Base-by-base conservation (phyloP, 2,797 vertebrate species). In the Eutrigla gurnardus region DNA sequence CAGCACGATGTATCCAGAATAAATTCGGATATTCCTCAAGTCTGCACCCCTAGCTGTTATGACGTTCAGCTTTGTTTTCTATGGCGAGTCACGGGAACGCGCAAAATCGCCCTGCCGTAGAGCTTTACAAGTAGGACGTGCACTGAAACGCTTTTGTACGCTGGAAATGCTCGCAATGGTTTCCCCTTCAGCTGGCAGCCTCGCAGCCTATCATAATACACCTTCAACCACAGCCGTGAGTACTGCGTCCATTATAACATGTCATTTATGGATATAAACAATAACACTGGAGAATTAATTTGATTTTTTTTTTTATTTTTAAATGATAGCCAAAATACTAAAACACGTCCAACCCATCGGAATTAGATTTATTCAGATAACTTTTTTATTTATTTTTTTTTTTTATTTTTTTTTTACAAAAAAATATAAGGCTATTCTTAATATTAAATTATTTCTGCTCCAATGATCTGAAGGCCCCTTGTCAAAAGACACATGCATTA, bases 21-120 rank as follows among this genome's bases (percentile, higher is more conserved):
- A 65, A 73, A 84, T 80, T 86, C 83, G 66, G 84, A 80, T 88
- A 87, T 77, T 89, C 89, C 88, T 86, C 83, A 64, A 78, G 86
- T 89, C 88, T 90, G 91, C 91, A 91, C 72, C 91, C 75, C 88
- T 83, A 39, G 90, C 90, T 92, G 85, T 89, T 93, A 93, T 93
- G 92, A 92, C 94, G 94, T 70, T 92, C 92, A 93, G 94, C 95
- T 95, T 95, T 96, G 95, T 95, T 96, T 94, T 95, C 94, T 94
- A 91, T 93, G 90, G 90, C 91, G 88, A 92, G 88, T 82, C 90
- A 52, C 93, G 93, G 91, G 93, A 60, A 78, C 93, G 93, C 93
- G 93, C 93, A 93, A 64, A 87, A 68, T 90, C 91, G 86, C 91
- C 88, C 87, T 89, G 91, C 91, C 82, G 87, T 85, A 91, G 86